These are phyloP conservation scores for Scaptodrosophila latifasciaeformis DNA, from an alignment of 2,888 invertebrate species.

Conservation along the genomic window DNA sequence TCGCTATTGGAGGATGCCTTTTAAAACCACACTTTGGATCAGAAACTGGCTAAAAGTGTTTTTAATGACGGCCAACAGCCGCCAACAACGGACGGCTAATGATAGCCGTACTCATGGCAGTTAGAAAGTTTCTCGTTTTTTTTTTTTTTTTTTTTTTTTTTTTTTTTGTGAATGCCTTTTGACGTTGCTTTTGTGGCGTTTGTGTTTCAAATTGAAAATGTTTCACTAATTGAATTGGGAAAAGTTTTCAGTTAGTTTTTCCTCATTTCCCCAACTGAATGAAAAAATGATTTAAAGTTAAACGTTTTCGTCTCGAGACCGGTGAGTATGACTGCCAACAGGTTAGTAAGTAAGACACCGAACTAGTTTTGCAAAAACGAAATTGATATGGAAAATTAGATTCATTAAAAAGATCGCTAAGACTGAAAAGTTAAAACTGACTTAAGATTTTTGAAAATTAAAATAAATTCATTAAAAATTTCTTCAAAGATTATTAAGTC, in stretches of 20 bases:
- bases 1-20: no score
- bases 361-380: no score
- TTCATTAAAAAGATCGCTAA: no score
- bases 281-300: slow-evolving; percentile 6
- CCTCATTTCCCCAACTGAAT: neutral
- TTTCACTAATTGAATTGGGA: slow-evolving; percentile 20
- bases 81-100: slow-evolving; percentile 14
- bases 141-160: neutral
- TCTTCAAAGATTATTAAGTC: no score
- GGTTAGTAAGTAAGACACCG: no score
- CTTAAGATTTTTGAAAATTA: no score
- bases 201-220: slow-evolving; percentile 27
- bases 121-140: neutral
- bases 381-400: no score
- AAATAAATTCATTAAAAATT: no score
- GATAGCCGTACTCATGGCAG: neutral
- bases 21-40: no score
- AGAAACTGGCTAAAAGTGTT: slow-evolving; percentile 40
- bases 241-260: slow-evolving; percentile 2
- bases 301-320: neutral
- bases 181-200: slow-evolving; percentile 15
- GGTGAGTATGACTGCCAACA: neutral
- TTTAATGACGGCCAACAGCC: slow-evolving; percentile 54
- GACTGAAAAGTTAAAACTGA: no score
- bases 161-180: neutral